Percentiles rank a stretch among this genome's conserved stretches.
Evolutionary conservation across 2,797 vertebrate species (phyloP).

Genomic region (Myripristis jacobus): DNA sequence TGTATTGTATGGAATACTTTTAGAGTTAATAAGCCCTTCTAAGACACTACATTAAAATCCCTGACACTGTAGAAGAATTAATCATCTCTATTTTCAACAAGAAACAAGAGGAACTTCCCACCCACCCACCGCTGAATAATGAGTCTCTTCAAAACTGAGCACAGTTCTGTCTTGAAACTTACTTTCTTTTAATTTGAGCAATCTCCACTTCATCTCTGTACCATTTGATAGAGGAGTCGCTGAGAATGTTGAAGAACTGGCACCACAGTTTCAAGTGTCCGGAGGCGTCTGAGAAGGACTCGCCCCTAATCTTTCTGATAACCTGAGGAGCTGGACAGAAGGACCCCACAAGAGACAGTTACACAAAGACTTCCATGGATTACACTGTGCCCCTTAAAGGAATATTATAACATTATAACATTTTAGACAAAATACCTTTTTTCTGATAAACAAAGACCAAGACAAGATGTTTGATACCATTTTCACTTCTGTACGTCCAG

Average conservation of each 20-base stretch:
- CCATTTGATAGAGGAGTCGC: conserved; percentile 91
- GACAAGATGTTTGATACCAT: too few species aligned
- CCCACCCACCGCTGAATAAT: too few species aligned
- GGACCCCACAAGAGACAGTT: conserved; percentile 14
- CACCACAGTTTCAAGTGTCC: conserved; percentile 97
- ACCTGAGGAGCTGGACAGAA: conserved; percentile 91
- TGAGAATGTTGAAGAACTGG: conserved; percentile 97
- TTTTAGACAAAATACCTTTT: too few species aligned
- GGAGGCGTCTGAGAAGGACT: conserved; percentile 90
- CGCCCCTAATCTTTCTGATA: conserved; percentile 93
- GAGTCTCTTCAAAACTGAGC: not conserved
- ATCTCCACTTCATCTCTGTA: conserved; percentile 89
- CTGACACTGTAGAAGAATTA: not conserved
- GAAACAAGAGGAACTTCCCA: not conserved
- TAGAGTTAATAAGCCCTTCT: too few species aligned
- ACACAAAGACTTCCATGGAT: too few species aligned
- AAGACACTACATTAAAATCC: not conserved
- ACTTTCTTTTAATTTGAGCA: conserved; percentile 87
- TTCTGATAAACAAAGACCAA: too few species aligned
- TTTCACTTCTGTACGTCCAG: too few species aligned
- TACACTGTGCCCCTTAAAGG: too few species aligned
- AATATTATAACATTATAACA: too few species aligned
- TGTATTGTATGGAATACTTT: too few species aligned
- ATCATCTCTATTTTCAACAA: not conserved
- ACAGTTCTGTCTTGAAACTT: conserved; percentile 21